Percentiles rank a stretch among this genome's conserved stretches.
Evolutionary conservation across 2,888 invertebrate species (phyloP).

Genomic region (Oscheius sp.): DNA sequence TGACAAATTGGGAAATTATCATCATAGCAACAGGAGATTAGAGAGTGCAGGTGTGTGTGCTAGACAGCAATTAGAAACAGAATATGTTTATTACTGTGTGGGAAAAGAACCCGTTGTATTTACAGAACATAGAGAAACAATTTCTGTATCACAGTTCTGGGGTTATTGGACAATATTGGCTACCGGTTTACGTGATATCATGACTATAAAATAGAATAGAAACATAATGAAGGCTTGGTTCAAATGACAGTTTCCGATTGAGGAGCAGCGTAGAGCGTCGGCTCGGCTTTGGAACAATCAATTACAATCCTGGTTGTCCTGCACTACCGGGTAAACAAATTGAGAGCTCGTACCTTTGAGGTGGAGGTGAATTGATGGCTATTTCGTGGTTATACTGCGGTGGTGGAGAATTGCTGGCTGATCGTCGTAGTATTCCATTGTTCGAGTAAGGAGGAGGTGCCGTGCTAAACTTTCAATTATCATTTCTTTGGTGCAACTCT

Average conservation of each 20-base stretch:
- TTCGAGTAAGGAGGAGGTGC: conserved; percentile 34
- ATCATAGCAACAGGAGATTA: neutral
- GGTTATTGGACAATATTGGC: conserved; percentile 1
- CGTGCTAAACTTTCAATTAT: conserved; percentile 19
- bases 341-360: conserved; percentile 5
- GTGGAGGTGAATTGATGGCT: conserved; percentile 31
- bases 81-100: neutral
- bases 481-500: neutral
- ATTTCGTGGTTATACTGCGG: conserved; percentile 19
- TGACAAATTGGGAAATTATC: neutral
- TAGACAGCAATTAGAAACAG: neutral
- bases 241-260: conserved; percentile 52
- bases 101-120: conserved; percentile 8
- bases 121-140: conserved; percentile 3
- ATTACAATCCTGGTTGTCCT: conserved; percentile 42
- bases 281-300: conserved; percentile 56
- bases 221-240: neutral
- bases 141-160: conserved; percentile 15
- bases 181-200: neutral
- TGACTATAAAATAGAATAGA: neutral
- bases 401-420: conserved; percentile 31
- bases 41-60: neutral
- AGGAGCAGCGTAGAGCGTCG: conserved; percentile 44
- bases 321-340: neutral
- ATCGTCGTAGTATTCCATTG: conserved; percentile 29